A percentile compares a stretch with the other conserved stretches of the same genome.
Evolutionary conservation across 1,140 invertebrate species (phyloP).

Genomic region (Whitmania pigra): DNA sequence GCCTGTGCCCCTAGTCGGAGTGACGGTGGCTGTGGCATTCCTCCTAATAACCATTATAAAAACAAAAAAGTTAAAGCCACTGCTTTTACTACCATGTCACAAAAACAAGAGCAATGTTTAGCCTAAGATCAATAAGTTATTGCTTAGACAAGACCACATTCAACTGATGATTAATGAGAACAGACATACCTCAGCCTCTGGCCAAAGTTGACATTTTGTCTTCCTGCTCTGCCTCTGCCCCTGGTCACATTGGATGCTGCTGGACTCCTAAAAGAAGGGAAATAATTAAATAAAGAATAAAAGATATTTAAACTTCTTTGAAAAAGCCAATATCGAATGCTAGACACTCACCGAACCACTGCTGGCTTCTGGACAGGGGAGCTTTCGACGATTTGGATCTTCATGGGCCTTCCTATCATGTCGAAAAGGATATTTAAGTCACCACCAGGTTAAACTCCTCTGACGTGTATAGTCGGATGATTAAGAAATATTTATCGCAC

Average conservation of each 20-base stretch:
- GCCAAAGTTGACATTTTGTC: neutral
- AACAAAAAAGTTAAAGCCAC: neutral
- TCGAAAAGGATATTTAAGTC: neutral
- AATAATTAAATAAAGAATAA: neutral
- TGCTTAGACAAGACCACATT: neutral
- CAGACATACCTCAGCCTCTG: neutral
- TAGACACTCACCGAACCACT: neutral
- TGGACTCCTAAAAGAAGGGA: neutral
- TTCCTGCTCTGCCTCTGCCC: neutral
- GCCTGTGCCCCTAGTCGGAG: neutral
- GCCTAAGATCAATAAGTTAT: too few species aligned
- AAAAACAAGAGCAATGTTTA: too few species aligned
- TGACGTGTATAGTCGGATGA: neutral
- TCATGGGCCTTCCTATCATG: constrained; percentile 10
- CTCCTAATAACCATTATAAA: neutral
- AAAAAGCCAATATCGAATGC: neutral
- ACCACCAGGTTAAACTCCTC: neutral
- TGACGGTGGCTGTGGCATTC: too few species aligned
- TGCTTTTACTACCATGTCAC: neutral
- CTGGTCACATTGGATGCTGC: neutral
- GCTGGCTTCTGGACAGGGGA: neutral
- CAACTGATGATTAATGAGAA: neutral
- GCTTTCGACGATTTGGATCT: constrained; percentile 6
- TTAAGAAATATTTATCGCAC: neutral
- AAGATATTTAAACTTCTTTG: neutral